Percentiles rank a stretch among this genome's conserved stretches.
phyloP scores from a whole-genome alignment of 2,113 vertebrate genomes.

The Naja naja region DNA sequence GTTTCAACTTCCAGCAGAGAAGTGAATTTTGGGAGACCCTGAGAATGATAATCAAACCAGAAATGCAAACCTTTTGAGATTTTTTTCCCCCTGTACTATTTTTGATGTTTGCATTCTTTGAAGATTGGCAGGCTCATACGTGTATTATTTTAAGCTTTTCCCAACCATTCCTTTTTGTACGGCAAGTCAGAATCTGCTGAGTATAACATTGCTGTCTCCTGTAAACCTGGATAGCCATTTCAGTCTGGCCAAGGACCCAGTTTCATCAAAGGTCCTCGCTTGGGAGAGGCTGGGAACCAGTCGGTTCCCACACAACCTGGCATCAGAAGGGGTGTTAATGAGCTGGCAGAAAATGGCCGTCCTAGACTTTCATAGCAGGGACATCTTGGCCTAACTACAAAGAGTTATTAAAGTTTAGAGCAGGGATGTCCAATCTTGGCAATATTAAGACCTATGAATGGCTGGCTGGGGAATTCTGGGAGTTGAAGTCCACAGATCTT shows the following conservation, averaged over 20 bases:
- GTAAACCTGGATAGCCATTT: neutral
- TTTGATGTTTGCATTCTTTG: conserved; percentile 35
- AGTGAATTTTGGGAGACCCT: neutral
- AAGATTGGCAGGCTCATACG: conserved; percentile 1
- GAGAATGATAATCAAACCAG: conserved; percentile 23
- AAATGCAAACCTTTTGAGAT: conserved; percentile 4
- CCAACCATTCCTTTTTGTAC: neutral
- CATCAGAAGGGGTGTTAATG: neutral
- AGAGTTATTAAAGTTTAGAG: neutral
- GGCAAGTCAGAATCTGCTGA: neutral
- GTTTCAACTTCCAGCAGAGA: neutral
- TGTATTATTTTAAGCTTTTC: conserved; percentile 32
- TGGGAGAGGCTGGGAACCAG: neutral
- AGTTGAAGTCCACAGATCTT: neutral
- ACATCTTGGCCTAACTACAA: neutral
- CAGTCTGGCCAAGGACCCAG: neutral
- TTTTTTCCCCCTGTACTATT: conserved; percentile 27
- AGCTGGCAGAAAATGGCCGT: neutral
- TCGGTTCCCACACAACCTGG: neutral
- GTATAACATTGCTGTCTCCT: neutral
- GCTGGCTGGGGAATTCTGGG: neutral
- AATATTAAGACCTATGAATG: neutral
- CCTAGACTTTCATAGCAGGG: neutral
- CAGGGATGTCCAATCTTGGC: neutral
- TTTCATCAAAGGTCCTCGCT: neutral